A percentile compares a stretch with the other conserved stretches of the same genome.
phyloP scores from a whole-genome alignment of 2,888 invertebrate genomes.

The Cerceris rybyensis region DNA sequence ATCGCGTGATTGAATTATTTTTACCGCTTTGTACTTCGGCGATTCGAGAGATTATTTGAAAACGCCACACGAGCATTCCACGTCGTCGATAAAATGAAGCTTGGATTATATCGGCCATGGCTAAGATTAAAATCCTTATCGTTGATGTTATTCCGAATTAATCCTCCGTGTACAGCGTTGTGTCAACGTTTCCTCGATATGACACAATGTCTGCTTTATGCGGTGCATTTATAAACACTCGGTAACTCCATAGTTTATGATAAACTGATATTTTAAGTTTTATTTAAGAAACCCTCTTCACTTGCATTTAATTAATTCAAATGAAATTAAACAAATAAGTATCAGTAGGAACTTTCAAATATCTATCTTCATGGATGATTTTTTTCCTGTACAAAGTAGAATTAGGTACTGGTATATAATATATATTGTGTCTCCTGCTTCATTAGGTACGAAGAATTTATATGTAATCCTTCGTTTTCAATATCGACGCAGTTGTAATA shows the following conservation, averaged over 20 bases:
- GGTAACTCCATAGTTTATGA: neutral
- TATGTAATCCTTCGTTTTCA: too few species aligned
- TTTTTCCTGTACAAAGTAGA: too few species aligned
- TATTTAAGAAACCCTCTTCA: too few species aligned
- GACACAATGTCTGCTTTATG: conserved; percentile 23
- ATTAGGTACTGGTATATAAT: too few species aligned
- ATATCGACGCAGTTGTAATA: too few species aligned
- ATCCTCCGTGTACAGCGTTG: conserved; percentile 47
- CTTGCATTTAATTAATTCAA: too few species aligned
- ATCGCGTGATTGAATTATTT: conserved; percentile 36
- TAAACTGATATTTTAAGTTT: too few species aligned
- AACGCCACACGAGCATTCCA: conserved; percentile 43
- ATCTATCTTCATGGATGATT: too few species aligned
- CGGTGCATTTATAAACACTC: conserved; percentile 16
- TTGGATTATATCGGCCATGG: conserved; percentile 58
- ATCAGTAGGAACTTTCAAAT: too few species aligned
- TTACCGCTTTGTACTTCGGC: conserved; percentile 17
- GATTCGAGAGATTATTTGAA: conserved; percentile 36
- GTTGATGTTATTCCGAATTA: conserved; percentile 60
- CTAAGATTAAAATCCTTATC: conserved; percentile 68
- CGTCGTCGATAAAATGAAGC: conserved; percentile 42
- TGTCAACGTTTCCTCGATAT: conserved; percentile 35
- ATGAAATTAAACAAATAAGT: too few species aligned
- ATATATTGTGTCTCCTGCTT: too few species aligned
- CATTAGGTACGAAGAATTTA: too few species aligned